These are phyloP conservation scores for Eulemur mongoz DNA, from an alignment of 2,797 vertebrate genomes.

Conservation along the genomic window DNA sequence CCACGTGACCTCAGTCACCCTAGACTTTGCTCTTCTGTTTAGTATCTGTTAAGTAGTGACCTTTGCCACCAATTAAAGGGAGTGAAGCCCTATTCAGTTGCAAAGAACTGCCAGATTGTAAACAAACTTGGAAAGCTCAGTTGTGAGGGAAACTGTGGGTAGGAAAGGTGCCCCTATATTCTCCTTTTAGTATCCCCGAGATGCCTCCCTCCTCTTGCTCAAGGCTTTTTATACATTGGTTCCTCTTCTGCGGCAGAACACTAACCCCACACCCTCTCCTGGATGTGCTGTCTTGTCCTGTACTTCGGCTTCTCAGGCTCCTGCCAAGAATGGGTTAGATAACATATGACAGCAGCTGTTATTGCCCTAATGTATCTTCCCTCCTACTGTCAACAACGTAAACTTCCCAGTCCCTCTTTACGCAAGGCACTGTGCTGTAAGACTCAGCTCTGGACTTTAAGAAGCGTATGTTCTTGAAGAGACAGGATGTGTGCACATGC, in stretches of 20 bases:
- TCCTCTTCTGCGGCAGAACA: neutral
- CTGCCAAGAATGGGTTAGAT: constrained; percentile 9
- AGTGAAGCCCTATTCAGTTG: neutral
- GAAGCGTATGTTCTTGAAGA: constrained; percentile 20
- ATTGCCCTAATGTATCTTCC: neutral
- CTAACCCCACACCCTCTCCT: neutral
- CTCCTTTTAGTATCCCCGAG: neutral
- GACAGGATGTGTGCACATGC: neutral
- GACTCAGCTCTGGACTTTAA: constrained; percentile 24
- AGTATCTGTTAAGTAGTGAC: constrained; percentile 62
- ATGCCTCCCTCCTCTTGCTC: neutral
- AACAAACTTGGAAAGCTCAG: constrained; percentile 29
- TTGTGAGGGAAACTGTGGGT: neutral
- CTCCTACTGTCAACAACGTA: constrained; percentile 19
- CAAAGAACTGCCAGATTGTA: constrained; percentile 36
- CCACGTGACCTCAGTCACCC: neutral
- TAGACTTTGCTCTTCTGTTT: constrained; percentile 48
- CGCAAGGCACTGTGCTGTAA: neutral
- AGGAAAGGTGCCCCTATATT: neutral
- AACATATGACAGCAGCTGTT: neutral
- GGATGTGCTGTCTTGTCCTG: neutral
- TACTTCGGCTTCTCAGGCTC: neutral
- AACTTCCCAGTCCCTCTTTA: neutral
- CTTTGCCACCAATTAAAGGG: constrained; percentile 63
- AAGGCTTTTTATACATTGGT: neutral